Base-by-base conservation (phyloP, 2,113 vertebrate species). In the Lasiurus borealis region DNA sequence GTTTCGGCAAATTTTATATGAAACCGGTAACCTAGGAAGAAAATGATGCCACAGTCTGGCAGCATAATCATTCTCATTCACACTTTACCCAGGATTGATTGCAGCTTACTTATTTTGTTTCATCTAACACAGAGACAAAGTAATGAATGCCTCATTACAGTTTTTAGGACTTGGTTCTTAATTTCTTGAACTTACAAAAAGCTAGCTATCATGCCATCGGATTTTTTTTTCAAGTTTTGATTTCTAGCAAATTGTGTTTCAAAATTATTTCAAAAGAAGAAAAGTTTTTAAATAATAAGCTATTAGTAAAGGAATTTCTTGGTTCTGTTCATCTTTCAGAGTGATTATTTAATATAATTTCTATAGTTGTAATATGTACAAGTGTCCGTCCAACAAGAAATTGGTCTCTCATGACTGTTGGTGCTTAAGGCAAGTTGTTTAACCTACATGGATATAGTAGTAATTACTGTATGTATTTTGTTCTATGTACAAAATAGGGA, bases 51-150 rank as follows among this genome's bases (percentile, higher is more conserved):
- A 92, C 73, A 98, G 72, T 94, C 97, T 97, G 91, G 90, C 95
- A 96, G 90, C 95, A 94, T 98, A 97, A 97, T 97, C 96, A 93
- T 97, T 98, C 96, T 96, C 93, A 96, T 98, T 97, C 96, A 97
- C 95, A 93, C 86, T 97, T 98, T 86, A 96, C 92, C 64, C 97
- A 97, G 94, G 97, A 96, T 98, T 97, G 97, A 97, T 97, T 97
- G 95, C 93, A 96, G 97, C 97, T 98, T 97, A 95, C 95, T 98
- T 98, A 92, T 97, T 97, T 97, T 96, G 97, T 97, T 98, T 98
- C 93, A 92, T 85, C 94, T 95, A 97, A 96, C 93, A 31, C 94
- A 98, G 97, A 94, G 95, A 96, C 96, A 93, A 97, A 96, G 88
- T 97, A 97, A 96, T 95, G 95, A 98, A 93, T 96, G 90, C 93